These are phyloP conservation scores for Emydocephalus ijimae DNA, from an alignment of 2,113 vertebrate genomes.

Conservation along the genomic window DNA sequence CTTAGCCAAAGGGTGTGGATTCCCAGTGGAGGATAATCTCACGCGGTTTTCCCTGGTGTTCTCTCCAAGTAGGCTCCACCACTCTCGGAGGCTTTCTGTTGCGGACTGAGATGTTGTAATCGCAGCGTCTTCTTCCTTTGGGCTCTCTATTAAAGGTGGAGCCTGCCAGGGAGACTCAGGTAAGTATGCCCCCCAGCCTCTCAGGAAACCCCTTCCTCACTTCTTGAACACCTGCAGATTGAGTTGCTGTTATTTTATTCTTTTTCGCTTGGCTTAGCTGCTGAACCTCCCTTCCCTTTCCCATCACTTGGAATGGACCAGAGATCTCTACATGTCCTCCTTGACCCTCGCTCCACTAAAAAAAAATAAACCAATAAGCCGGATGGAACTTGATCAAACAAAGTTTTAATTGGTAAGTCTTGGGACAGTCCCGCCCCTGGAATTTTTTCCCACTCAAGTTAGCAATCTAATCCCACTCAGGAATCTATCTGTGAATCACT, in stretches of 20 bases:
- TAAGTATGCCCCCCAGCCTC: conserved; percentile 17
- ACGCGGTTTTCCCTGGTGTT: conserved; percentile 26
- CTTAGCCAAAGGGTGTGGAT: neutral
- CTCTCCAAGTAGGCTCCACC: conserved; percentile 21
- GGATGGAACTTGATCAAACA: neutral
- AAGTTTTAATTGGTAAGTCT: neutral
- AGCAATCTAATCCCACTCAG: neutral
- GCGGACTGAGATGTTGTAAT: conserved; percentile 8
- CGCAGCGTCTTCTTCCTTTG: conserved; percentile 26
- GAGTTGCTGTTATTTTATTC: neutral
- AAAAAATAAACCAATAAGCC: neutral
- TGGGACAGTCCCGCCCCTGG: neutral
- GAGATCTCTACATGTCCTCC: neutral
- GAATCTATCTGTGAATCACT: neutral
- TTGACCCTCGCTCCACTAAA: neutral
- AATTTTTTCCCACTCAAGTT: neutral
- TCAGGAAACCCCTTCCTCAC: neutral
- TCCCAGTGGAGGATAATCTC: conserved; percentile 11
- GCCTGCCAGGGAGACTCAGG: conserved; percentile 32
- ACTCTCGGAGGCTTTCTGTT: conserved; percentile 26
- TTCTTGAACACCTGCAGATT: neutral
- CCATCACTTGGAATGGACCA: neutral
- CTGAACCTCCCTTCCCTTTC: neutral
- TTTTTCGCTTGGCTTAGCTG: neutral
- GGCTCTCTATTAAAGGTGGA: conserved; percentile 30